Conservation (phyloP, 2,888 invertebrate species). For the Mystacides longicornis region DNA sequence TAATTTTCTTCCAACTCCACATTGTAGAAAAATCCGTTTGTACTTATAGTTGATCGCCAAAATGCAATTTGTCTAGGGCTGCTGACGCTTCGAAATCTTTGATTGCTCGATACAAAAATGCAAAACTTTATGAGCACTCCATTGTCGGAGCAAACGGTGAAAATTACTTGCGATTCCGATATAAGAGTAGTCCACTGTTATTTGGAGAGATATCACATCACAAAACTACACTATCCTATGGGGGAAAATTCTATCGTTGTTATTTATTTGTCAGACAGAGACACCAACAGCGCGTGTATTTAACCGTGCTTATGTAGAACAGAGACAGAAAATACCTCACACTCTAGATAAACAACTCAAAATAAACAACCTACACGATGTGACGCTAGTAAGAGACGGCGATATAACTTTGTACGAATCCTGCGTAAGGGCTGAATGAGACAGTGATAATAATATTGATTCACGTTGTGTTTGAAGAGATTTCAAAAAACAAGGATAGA, state of each 20-base stretch:
- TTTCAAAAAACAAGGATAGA: conserved; percentile 3
- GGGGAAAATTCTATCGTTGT: conserved; percentile 39
- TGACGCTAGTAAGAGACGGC: conserved; percentile 9
- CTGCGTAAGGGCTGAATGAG: conserved; percentile 1
- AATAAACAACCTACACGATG: conserved; percentile 7
- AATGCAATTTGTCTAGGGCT: too few species aligned
- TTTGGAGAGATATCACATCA: conserved; percentile 54
- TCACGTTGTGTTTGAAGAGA: not conserved
- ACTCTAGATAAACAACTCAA: conserved; percentile 1
- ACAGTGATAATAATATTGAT: conserved; percentile 1
- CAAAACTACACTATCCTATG: conserved; percentile 49
- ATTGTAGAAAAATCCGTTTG: too few species aligned
- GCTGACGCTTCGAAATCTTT: too few species aligned
- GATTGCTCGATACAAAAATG: too few species aligned
- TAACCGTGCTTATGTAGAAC: conserved; percentile 29
- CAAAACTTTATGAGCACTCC: conserved; percentile 28
- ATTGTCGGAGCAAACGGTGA: conserved; percentile 44
- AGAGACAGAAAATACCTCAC: conserved; percentile 28
- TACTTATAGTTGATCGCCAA: too few species aligned
- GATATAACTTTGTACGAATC: not conserved
- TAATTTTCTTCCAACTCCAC: too few species aligned
- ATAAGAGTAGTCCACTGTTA: conserved; percentile 51
- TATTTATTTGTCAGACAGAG: conserved; percentile 32
- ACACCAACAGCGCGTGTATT: conserved; percentile 37
- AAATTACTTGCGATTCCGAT: conserved; percentile 48